Evolutionary conservation across 2,113 vertebrate species (phyloP), one percentile per base, ranked within the genome.

Genomic region (Gymnogyps californianus): DNA sequence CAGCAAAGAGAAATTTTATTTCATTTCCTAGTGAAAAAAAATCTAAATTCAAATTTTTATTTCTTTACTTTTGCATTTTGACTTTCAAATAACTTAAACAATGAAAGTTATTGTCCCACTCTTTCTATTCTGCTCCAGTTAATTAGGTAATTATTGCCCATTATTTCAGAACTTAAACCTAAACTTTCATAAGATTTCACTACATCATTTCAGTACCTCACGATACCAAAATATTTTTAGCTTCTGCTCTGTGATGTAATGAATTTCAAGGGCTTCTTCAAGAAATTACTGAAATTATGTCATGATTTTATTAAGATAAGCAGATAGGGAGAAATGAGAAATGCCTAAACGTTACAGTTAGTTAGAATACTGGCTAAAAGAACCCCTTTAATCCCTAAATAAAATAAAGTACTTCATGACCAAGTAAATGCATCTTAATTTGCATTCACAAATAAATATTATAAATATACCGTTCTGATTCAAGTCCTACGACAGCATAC

Each of bases 31-130:
- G 10, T 29, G 12, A 38, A 85, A 90, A 82, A 65, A 59, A 8
- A 20, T 3, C 32, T 64, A 71, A 76, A 76, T 55, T 57, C 4
- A 58, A 8, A 15, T 16, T 82, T 86, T 40, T 69, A 32, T 83
- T 83, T 87, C 10, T 70, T 92, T 87, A 7, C 4, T 65, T 92
- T 42, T 64, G 4, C 4, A 28, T 49, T 62, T 83, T 69, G 34
- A 38, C 9, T 67, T 82, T 84, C 44, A 59, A 88, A 49, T 40
- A 44, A 86, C 10, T 77, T 87, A 6, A 49, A 26, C 26, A 55
- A 22, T 0, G 0, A n/a, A 54, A 64, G 12, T 34, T 65, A 40
- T 46, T 77, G 17, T 42, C 13, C 16, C 7, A 31, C 5, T 52
- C 31, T 59, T 92, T 94, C 25, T 44, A 61, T 93, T 78, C 17